phyloP scores from a whole-genome alignment of 2,888 invertebrate species.

The Pristionchus exspectatus region DNA sequence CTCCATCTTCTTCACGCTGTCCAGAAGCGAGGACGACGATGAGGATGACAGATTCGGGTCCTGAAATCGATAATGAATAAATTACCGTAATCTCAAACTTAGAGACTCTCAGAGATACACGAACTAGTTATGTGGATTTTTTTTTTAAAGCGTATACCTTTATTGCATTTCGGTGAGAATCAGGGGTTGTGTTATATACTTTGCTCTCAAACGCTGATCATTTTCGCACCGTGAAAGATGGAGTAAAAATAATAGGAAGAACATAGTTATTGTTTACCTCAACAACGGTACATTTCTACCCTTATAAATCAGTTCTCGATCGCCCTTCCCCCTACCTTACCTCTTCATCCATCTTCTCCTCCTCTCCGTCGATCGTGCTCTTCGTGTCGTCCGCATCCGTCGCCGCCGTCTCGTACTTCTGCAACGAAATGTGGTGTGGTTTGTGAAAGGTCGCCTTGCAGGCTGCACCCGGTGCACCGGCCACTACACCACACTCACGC shows the following conservation, averaged over 20 bases:
- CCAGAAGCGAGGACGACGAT: constrained; percentile 18
- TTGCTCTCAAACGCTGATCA: too few species aligned
- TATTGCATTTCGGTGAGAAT: too few species aligned
- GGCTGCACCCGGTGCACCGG: not conserved
- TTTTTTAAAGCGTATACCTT: too few species aligned
- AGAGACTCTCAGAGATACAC: not conserved
- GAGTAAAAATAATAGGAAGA: not conserved
- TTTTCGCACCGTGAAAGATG: too few species aligned
- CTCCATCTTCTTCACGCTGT: not conserved
- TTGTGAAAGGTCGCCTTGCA: not conserved
- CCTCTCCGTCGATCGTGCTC: constrained; percentile 31
- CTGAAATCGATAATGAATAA: not conserved
- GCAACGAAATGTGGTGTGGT: not conserved
- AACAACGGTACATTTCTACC: not conserved
- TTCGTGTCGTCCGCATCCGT: constrained; percentile 40
- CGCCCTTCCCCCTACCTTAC: constrained; percentile 21
- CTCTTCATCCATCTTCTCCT: constrained; percentile 48
- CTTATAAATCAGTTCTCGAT: not conserved
- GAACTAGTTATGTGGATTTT: too few species aligned
- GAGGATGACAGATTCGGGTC: constrained; percentile 18
- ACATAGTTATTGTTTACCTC: not conserved
- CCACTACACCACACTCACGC: constrained; percentile 7
- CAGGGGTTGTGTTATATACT: too few species aligned
- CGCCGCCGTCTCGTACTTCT: constrained; percentile 31
- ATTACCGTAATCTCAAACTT: not conserved